Percentiles rank a stretch among this genome's conserved stretches.
These are phyloP conservation scores for Drosophila meridionalis DNA, from an alignment of 2,888 invertebrate species.

Conservation along the genomic window DNA sequence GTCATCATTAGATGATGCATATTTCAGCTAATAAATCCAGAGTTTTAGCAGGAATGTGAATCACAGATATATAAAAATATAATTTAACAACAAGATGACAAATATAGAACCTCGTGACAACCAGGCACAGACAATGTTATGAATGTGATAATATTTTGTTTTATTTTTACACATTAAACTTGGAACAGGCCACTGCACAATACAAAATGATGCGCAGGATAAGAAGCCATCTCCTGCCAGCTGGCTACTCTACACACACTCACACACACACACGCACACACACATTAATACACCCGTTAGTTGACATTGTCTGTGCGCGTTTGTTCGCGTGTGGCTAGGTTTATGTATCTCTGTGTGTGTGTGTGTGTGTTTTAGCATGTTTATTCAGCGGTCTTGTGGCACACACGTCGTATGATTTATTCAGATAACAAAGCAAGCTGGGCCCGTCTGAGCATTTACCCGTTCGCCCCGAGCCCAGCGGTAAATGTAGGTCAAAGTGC, in stretches of 20 bases:
- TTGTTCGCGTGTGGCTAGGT: constrained; percentile 10
- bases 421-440: constrained; percentile 59
- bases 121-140: background rate
- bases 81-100: background rate
- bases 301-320: constrained; percentile 28
- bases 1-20: too few relatives aligned
- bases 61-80: background rate
- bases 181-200: constrained; percentile 43
- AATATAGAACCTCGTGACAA: background rate
- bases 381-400: constrained; percentile 64
- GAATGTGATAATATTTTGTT: constrained; percentile 1
- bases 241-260: constrained; percentile 37
- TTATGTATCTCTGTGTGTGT: constrained; percentile 12
- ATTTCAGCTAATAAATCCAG: background rate
- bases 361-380: constrained; percentile 35
- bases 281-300: constrained; percentile 10
- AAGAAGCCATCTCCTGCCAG: constrained; percentile 44
- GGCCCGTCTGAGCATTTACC: background rate
- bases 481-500: constrained; percentile 57
- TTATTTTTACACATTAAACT: constrained; percentile 22
- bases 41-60: background rate
- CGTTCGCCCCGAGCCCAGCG: constrained; percentile 10
- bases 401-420: constrained; percentile 73
- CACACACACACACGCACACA: constrained; percentile 18
- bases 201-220: constrained; percentile 56